Percentiles rank a stretch among this genome's conserved stretches.
Conservation (phyloP, 1,140 invertebrate genomes). For the Pachypeltis micranthus region DNA sequence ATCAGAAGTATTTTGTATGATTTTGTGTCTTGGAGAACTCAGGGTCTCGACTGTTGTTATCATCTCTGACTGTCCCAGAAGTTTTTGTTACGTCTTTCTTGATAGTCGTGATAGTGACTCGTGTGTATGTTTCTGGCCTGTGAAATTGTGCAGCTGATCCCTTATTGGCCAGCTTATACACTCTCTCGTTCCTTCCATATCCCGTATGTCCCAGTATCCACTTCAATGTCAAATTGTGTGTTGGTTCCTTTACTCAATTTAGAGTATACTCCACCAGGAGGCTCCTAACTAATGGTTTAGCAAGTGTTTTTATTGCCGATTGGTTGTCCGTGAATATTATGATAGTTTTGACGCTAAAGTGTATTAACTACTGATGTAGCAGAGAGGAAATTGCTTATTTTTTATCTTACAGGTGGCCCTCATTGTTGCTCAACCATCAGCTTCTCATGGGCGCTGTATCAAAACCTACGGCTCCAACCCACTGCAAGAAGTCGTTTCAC, state of each 20-base stretch:
- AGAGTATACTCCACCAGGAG: neutral
- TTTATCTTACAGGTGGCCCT: neutral
- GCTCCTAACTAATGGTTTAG: neutral
- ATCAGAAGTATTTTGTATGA: no score
- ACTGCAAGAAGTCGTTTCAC: neutral
- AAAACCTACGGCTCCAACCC: neutral
- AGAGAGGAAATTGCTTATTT: no score
- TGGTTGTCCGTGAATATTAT: neutral
- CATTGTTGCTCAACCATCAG: neutral
- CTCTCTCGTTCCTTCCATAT: no score
- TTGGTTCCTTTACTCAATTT: neutral
- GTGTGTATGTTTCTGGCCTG: no score
- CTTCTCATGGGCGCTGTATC: neutral
- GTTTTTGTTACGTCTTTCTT: no score
- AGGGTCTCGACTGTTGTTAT: no score
- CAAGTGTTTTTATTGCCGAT: neutral
- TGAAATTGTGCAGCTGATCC: no score
- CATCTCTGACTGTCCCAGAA: no score
- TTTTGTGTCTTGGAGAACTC: no score
- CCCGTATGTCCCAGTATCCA: no score
- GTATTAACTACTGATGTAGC: neutral
- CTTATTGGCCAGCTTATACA: no score
- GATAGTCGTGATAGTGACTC: no score
- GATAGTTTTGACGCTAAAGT: neutral
- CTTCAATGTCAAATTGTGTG: neutral